Evolutionary conservation across 2,113 vertebrate genomes (phyloP).

Genomic region (Channa argus): DNA sequence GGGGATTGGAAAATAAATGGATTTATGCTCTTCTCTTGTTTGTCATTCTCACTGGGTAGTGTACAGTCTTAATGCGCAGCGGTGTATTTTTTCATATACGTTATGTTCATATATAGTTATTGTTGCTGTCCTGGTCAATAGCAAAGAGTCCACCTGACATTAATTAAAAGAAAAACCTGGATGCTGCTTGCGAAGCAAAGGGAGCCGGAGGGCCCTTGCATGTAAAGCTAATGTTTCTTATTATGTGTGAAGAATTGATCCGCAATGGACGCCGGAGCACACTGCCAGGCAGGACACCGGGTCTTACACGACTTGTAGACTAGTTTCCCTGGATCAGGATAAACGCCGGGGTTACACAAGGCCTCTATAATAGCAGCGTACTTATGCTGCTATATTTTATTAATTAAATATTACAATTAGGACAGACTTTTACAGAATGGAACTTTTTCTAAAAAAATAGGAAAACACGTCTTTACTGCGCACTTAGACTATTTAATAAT

Average conservation of each 20-base stretch:
- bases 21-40: constrained; percentile 79
- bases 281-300: constrained; percentile 55
- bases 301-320: constrained; percentile 40
- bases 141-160: constrained; percentile 64
- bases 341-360: constrained; percentile 26
- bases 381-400: constrained; percentile 7
- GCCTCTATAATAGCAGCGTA: neutral
- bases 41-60: constrained; percentile 59
- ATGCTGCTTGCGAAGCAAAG: constrained; percentile 36
- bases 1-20: constrained; percentile 82
- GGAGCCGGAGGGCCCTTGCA: constrained; percentile 60
- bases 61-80: constrained; percentile 33
- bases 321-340: constrained; percentile 45
- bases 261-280: constrained; percentile 72
- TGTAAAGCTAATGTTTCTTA: constrained; percentile 82
- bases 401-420: constrained; percentile 39
- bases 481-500: constrained; percentile 66
- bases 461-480: too few relatives aligned
- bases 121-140: constrained; percentile 42
- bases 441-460: neutral
- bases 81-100: constrained; percentile 5
- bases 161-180: constrained; percentile 58
- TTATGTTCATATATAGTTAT: neutral
- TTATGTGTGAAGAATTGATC: constrained; percentile 86
- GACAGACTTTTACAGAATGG: constrained; percentile 14